These are phyloP conservation scores for Leucoma salicis DNA, from an alignment of 2,888 invertebrate species.

Conservation along the genomic window DNA sequence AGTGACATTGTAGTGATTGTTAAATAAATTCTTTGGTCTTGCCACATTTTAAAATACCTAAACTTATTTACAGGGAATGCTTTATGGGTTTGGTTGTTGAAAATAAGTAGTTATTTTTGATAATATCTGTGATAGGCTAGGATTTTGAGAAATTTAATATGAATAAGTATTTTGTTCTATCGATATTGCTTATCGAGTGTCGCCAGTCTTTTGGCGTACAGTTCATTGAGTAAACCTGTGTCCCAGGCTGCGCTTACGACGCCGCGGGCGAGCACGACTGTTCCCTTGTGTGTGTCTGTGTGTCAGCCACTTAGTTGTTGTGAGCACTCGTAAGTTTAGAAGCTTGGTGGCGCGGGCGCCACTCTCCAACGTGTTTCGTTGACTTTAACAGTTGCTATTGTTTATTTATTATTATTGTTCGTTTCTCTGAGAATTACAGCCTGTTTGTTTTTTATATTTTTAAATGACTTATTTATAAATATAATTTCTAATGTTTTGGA, in stretches of 20 bases:
- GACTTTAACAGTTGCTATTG: slow-evolving; percentile 61
- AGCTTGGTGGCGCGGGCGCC: slow-evolving; percentile 50
- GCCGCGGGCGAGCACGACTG: slow-evolving; percentile 50
- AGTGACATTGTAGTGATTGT: slow-evolving; percentile 50
- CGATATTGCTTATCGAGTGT: slow-evolving; percentile 20
- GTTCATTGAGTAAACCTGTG: slow-evolving; percentile 75
- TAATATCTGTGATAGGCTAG: no score
- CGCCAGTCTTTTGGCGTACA: slow-evolving; percentile 45
- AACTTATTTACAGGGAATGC: slow-evolving; percentile 68
- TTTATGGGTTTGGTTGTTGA: slow-evolving; percentile 8
- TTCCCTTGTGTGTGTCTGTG: slow-evolving; percentile 35
- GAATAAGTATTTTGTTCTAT: no score
- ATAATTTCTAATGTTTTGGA: background rate
- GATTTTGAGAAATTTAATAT: no score
- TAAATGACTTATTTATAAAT: slow-evolving; percentile 22
- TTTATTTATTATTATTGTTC: slow-evolving; percentile 52
- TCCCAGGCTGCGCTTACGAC: slow-evolving; percentile 44
- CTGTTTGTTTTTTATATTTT: slow-evolving; percentile 21
- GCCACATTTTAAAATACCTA: slow-evolving; percentile 55
- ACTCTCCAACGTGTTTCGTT: slow-evolving; percentile 55
- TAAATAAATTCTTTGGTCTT: slow-evolving; percentile 51
- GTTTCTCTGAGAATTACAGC: slow-evolving; percentile 32
- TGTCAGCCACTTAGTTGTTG: slow-evolving; percentile 48
- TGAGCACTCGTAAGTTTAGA: slow-evolving; percentile 56
- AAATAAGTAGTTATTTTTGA: slow-evolving; percentile 1